Evolutionary conservation across 2,113 vertebrate species (phyloP).

Genomic region (Choloepus hoffmanni): DNA sequence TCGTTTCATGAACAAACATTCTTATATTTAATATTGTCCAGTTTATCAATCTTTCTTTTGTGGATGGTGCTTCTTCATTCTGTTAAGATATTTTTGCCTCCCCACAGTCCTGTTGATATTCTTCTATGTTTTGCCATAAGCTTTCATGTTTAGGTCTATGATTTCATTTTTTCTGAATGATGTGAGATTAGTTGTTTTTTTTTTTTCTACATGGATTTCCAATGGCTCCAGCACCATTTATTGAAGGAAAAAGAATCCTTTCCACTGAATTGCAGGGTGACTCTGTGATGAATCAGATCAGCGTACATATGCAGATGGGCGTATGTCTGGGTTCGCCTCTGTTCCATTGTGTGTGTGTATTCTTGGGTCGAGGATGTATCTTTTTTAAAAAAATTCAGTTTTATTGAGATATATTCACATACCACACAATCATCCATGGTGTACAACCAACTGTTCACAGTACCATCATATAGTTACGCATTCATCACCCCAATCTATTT

Average conservation of each 20-base stretch:
- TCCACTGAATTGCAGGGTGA: too few relatives aligned
- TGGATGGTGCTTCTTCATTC: background rate
- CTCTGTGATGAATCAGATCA: background rate
- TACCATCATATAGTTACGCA: too few relatives aligned
- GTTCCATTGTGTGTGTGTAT: background rate
- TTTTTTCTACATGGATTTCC: background rate
- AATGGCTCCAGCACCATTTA: background rate
- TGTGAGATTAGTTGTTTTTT: background rate
- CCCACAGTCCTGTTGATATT: background rate
- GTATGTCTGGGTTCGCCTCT: background rate
- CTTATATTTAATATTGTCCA: background rate
- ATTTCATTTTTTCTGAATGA: background rate
- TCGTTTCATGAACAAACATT: background rate
- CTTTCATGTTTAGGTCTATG: background rate
- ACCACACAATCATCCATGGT: too few relatives aligned
- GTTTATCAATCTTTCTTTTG: background rate
- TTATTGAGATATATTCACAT: too few relatives aligned
- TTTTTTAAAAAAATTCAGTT: too few relatives aligned
- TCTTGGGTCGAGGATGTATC: too few relatives aligned
- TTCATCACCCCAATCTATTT: too few relatives aligned
- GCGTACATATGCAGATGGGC: accelerated
- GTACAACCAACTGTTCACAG: too few relatives aligned
- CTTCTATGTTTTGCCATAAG: background rate
- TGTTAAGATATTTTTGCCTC: background rate
- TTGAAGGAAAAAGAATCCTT: background rate